Conservation (phyloP, 2,797 vertebrate genomes). For the Hyperoplus lanceolatus region DNA sequence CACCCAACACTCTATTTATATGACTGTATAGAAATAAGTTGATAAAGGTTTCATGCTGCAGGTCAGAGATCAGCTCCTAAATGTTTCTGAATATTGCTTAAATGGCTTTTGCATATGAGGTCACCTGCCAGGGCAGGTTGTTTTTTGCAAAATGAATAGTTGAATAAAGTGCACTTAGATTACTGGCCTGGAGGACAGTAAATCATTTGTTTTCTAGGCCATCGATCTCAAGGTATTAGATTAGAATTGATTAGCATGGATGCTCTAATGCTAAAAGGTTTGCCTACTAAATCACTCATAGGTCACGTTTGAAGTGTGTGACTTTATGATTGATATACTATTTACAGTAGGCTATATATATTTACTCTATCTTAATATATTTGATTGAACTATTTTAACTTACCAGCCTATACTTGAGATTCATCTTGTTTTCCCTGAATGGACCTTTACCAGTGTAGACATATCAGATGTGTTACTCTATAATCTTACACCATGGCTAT, state of each 20-base stretch:
- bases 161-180: slow-evolving; percentile 5
- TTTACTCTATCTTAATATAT: too few relatives aligned
- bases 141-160: slow-evolving; percentile 16
- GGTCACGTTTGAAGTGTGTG: background rate
- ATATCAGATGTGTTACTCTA: too few relatives aligned
- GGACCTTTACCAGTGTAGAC: too few relatives aligned
- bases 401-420: too few relatives aligned
- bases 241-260: slow-evolving; percentile 1
- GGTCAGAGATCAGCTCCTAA: slow-evolving; percentile 10
- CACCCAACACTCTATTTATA: background rate
- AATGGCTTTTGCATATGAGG: slow-evolving; percentile 3
- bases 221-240: slow-evolving; percentile 8
- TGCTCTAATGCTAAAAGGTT: background rate
- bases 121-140: background rate
- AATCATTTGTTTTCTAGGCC: slow-evolving; percentile 15
- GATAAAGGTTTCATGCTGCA: background rate
- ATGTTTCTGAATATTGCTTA: background rate
- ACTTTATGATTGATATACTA: background rate
- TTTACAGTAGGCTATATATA: too few relatives aligned
- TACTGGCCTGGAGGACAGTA: background rate
- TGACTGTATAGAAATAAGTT: background rate
- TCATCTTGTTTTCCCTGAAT: too few relatives aligned
- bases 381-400: too few relatives aligned
- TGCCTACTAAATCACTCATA: background rate
- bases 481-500: too few relatives aligned